Base-by-base conservation (phyloP, 2,113 vertebrate species). In the Anguilla japonica region DNA sequence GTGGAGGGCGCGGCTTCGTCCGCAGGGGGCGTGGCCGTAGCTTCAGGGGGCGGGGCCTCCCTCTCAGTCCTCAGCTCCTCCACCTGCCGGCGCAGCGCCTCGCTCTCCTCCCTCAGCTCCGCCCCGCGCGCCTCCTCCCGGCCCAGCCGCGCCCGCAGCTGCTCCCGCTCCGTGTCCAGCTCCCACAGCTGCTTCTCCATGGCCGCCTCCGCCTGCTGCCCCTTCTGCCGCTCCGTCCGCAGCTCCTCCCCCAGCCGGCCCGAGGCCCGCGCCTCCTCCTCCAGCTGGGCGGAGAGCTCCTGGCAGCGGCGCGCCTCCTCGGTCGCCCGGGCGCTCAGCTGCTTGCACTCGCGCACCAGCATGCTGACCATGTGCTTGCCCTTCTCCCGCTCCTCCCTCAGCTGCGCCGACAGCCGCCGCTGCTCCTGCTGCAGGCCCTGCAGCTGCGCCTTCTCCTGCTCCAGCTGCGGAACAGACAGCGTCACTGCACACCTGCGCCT, bases 151-250 rank as follows among this genome's bases (percentile, higher is more conserved):
- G 97, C 96, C n/a, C 97, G 96, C 82, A 99, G 96, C 92, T 98
- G 98, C 79, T 99, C 98, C 41, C 98, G 96, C 90, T 99, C 98
- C 0, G 97, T 99, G 90, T 99, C 98, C 26, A 99, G 96, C 90
- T 99, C 98, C 0, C 98, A 97, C 90, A 99, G 95, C 89, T 99
- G 98, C 88, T 99, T 99, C 88, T 99, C 98, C 97, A 98, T 97
- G 91, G 98, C 97, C 16, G 96, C 96, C 91, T 97, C 96, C 95
- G 96, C 95, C 90, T 98, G 97, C 0, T 96, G 93, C 87, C 97
- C 95, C 20, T 90, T 96, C 88, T 94, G 96, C 80, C 96, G 96
- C 94, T 99, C 98, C 0, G 89, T 39, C 3, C 93, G 90, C 88
- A 99, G 96, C 80, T 97, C 96, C 63, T 97, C 97, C 91, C 98